Conservation (phyloP, 2,888 invertebrate genomes). For the Anthoptus insignis region DNA sequence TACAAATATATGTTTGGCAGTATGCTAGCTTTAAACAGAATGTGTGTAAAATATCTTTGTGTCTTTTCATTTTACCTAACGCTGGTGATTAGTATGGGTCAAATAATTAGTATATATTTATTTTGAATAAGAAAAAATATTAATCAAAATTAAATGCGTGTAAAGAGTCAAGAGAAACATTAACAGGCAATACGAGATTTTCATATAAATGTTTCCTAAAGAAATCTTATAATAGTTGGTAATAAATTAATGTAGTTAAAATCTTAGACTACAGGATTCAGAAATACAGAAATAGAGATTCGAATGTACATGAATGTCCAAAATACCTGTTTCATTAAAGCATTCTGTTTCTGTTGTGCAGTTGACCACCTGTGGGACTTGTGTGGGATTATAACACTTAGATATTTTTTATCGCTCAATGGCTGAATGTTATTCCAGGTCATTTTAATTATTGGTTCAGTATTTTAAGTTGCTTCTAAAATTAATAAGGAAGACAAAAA, state of each 20-base stretch:
- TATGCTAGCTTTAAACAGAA: conserved; percentile 28
- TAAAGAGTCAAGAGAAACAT: background rate
- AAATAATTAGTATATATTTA: background rate
- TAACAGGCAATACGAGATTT: background rate
- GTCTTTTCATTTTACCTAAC: conserved; percentile 1
- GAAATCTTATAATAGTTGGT: conserved; percentile 40
- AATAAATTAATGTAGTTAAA: conserved; percentile 56
- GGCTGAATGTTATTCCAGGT: no score
- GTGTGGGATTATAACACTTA: conserved; percentile 37
- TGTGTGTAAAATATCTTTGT: background rate
- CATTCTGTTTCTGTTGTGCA: conserved; percentile 82
- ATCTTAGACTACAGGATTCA: conserved; percentile 66
- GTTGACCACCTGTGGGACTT: conserved; percentile 54
- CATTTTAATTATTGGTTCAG: no score
- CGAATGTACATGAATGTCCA: conserved; percentile 75
- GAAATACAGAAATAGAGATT: conserved; percentile 64
- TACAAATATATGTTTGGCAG: conserved; percentile 24
- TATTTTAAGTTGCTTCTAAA: background rate
- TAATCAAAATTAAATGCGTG: background rate
- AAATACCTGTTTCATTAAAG: conserved; percentile 87
- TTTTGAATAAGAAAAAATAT: background rate
- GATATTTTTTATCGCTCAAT: background rate
- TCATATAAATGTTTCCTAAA: conserved; percentile 8
- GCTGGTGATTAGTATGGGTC: background rate
- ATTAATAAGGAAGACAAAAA: no score